Base-by-base conservation (phyloP, 2,113 vertebrate genomes). In the Oreochromis tanganicae region DNA sequence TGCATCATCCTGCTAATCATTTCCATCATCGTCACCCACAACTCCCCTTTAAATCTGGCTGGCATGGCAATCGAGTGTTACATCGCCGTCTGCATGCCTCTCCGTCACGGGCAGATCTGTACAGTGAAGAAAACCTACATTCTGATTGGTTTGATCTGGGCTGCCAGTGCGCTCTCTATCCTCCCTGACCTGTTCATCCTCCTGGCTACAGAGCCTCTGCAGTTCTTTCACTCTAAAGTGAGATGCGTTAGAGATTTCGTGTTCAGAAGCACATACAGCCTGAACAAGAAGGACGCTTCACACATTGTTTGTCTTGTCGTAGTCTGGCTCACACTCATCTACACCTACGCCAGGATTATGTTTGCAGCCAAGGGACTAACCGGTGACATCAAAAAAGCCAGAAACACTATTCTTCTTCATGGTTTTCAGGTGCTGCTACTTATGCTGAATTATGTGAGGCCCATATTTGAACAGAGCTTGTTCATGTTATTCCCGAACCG, bases 381-480 rank as follows among this genome's bases (percentile, higher is more conserved):
- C 2, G 21, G 5, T 2, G 87, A 93, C 11, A 55, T 79, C 2
- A 89, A 38, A 17, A 96, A 96, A 68, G 95, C 96, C 21, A 75
- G 90, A 10, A 95, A 95, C 84, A 96, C 96, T 1, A 92, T 96
- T 9, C 73, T 96, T 7, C 94, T 95, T 1, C 95, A 96, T 2
- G 93, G 88, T 1, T 91, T 93, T 3, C 95, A 96, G 92, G 59
- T 96, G 50, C 19, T 95, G 5, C 43, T 96, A 17, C 95, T 93
- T 46, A 96, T 96, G 94, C 80, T 95, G 2, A 91, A 50, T 3
- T 96, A 94, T 3, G 55, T 94, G 4, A 75, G 52, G 3, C 81
- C 88, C 5, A 32, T 90, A 27, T 29, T 95, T 7, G 59, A 88
- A 7, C 34, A 41, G 7, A n/a, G 46, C 7, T 48, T 94, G 4